Conservation (phyloP, 2,797 vertebrate species). For the Prionace glauca region DNA sequence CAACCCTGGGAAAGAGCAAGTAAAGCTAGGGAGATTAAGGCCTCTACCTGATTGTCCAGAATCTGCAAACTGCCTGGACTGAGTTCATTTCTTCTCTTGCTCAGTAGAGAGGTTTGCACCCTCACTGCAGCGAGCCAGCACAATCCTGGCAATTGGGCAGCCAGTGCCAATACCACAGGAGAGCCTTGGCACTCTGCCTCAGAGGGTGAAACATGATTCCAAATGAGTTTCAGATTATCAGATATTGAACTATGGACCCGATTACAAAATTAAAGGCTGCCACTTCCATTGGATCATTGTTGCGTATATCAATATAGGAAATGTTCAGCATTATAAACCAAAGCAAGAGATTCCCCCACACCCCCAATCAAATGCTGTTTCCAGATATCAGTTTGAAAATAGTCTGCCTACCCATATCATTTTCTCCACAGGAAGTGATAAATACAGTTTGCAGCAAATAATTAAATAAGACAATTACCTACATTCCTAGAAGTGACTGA, state of each 20-base stretch:
- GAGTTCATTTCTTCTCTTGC: neutral
- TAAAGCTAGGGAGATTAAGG: accelerated
- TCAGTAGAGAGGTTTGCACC: neutral
- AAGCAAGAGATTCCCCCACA: neutral
- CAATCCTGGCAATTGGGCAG: neutral
- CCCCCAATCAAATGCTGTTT: no score
- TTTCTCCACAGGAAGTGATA: neutral
- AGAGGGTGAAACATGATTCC: neutral
- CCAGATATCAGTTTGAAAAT: neutral
- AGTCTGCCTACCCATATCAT: neutral
- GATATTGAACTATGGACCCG: neutral
- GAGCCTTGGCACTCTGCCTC: neutral
- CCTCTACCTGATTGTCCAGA: neutral
- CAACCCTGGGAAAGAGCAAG: neutral
- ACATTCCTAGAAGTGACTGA: neutral
- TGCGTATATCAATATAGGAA: neutral
- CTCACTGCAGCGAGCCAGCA: neutral
- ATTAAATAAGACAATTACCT: neutral
- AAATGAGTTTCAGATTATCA: neutral
- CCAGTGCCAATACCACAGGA: neutral
- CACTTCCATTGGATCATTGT: no score
- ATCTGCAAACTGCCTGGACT: no score
- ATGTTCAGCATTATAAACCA: neutral
- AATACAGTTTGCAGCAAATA: neutral
- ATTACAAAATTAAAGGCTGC: neutral